These are phyloP conservation scores for Heliornis fulica DNA, from an alignment of 2,113 vertebrate species.

Conservation along the genomic window DNA sequence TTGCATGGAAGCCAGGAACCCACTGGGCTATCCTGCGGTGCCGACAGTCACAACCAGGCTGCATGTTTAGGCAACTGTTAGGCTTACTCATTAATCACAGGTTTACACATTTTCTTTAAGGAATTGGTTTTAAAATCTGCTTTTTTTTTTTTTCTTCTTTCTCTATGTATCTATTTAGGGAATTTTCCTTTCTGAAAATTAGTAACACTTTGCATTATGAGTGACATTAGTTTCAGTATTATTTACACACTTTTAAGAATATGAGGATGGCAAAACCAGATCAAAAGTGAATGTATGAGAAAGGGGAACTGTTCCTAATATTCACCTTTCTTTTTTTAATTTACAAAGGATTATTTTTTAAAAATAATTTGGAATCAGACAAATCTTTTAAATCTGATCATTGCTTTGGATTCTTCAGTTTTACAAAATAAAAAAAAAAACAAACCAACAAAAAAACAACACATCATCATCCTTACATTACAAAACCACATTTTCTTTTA, in stretches of 20 bases:
- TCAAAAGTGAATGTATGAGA: not conserved
- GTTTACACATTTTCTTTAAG: not conserved
- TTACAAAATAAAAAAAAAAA: not conserved
- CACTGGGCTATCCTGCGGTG: not conserved
- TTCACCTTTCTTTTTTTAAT: not conserved
- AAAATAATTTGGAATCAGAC: not conserved
- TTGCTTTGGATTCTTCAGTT: conserved; percentile 5
- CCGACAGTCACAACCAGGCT: not conserved
- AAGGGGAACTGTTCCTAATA: not conserved
- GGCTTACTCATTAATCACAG: not conserved
- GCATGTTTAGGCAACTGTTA: not conserved
- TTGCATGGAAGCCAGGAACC: not conserved
- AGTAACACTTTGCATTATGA: not conserved
- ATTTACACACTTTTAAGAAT: too few species aligned
- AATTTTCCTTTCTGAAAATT: not conserved
- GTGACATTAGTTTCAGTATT: not conserved
- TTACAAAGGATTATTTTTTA: not conserved
- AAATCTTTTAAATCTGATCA: conserved; percentile 1
- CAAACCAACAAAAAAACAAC: too few species aligned
- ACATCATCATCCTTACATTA: not conserved
- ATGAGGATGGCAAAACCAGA: not conserved
- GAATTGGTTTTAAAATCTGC: not conserved
- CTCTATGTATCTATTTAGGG: not conserved
- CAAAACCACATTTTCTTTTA: conserved; percentile 15
- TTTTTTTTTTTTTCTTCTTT: not conserved